phyloP scores from a whole-genome alignment of 2,888 invertebrate species.

The Chrysina gloriosa region DNA sequence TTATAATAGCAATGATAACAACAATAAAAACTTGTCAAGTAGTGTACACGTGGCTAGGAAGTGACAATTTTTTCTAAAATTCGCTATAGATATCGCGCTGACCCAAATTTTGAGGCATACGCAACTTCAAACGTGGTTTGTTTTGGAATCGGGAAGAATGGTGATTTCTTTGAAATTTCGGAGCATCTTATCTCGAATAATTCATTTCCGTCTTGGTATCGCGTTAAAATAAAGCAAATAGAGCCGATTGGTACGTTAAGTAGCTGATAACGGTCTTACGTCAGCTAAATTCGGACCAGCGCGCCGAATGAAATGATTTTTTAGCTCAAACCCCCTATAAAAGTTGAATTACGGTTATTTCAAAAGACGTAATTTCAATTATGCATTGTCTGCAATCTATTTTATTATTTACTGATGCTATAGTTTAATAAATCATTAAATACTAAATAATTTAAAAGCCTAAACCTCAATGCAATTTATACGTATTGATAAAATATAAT shows the following conservation, averaged over 20 bases:
- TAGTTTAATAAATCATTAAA: too few species aligned
- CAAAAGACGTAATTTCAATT: too few species aligned
- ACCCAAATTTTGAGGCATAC: slow-evolving; percentile 6
- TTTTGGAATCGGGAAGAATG: neutral
- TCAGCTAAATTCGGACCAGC: neutral
- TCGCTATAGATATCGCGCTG: slow-evolving; percentile 18
- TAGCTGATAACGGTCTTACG: neutral
- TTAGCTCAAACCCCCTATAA: too few species aligned
- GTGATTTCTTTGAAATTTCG: neutral
- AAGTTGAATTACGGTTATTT: too few species aligned
- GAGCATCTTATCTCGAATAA: neutral
- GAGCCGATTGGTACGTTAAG: neutral
- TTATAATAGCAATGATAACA: slow-evolving; percentile 23
- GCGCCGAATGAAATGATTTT: too few species aligned
- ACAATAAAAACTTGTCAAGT: neutral
- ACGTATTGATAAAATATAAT: too few species aligned
- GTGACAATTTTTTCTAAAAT: slow-evolving; percentile 21
- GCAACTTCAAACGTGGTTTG: neutral
- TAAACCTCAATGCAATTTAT: too few species aligned
- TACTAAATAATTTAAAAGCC: too few species aligned
- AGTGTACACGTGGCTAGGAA: neutral
- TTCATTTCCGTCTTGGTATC: slow-evolving; percentile 12
- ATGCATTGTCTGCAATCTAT: too few species aligned
- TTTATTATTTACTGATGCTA: too few species aligned
- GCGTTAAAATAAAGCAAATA: slow-evolving; percentile 18